Evolutionary conservation across 2,113 vertebrate genomes (phyloP), one percentile per base, ranked within the genome.

Genomic region (Aldabrachelys gigantea): DNA sequence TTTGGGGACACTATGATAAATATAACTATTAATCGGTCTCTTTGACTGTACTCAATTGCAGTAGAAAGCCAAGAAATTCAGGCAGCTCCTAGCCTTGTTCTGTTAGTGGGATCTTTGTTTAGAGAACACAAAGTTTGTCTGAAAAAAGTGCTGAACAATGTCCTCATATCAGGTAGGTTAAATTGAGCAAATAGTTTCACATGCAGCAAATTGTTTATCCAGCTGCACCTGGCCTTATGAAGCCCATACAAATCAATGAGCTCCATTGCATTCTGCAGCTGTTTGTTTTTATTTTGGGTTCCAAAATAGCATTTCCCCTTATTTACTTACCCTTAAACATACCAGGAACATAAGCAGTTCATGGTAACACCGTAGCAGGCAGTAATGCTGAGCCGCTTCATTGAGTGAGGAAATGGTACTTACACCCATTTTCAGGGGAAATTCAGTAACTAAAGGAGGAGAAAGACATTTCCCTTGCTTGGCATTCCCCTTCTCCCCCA

Each of bases 91-190:
- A 27, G 54, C 24, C 25, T 41, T 76, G 47, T 59, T 56, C 50
- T 89, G 27, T 50, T 93, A 87, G 89, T 62, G 78, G 81, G 91
- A 89, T 22, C 86, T 35, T 54, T 97, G 72, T 94, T 96, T 95
- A 88, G 82, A 93, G 86, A 92, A 89, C 96, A 41, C 4, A 29
- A 2, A 19, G 81, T 91, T 94, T 53, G 24, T 82, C 50, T 10
- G 76, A 50, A 12, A 53, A 85, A 94, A 95, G 62, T 59, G 86
- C 0, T 65, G 59, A 96, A 83, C 59, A 92, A 94, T 59, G 0
- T 89, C 80, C 57, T 94, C 79, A 53, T 91, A 62, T 31, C 25
- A 25, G 56, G 54, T 47, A 35, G 54, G 80, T 57, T 94, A 88
- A 83, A 80, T 85, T 89, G 21, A 94, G 49, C 56, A 12, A 27